Percentiles rank a stretch among this genome's conserved stretches.
Evolutionary conservation across 1,140 invertebrate genomes (phyloP).

Genomic region (Drosophila teissieri): DNA sequence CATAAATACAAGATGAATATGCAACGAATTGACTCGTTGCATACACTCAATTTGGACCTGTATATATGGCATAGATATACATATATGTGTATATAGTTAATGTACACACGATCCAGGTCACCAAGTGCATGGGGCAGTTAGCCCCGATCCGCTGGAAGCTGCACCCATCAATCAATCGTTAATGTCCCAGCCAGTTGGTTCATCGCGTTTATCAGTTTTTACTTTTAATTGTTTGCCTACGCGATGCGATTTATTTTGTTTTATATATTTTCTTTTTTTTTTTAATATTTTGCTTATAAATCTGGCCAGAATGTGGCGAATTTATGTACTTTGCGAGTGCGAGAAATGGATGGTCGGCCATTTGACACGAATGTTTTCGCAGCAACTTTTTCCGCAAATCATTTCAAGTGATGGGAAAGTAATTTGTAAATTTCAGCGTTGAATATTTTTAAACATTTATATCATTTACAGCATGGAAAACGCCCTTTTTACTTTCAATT

Average conservation of each 20-base stretch:
- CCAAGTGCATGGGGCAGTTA: conserved; percentile 45
- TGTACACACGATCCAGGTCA: conserved; percentile 6
- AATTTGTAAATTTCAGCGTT: not conserved
- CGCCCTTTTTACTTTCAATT: too few species aligned
- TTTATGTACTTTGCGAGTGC: conserved; percentile 25
- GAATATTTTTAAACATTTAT: too few species aligned
- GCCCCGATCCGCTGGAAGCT: conserved; percentile 28
- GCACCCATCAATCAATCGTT: conserved; percentile 39
- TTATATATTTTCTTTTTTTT: too few species aligned
- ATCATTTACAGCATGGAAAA: too few species aligned
- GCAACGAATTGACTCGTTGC: conserved; percentile 21
- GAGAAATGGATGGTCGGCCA: conserved; percentile 20
- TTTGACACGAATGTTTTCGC: not conserved
- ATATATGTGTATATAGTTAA: too few species aligned
- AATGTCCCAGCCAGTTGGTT: conserved; percentile 48
- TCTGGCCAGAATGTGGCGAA: conserved; percentile 3
- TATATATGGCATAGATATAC: too few species aligned
- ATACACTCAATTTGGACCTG: too few species aligned
- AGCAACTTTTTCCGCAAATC: not conserved
- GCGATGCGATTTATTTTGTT: conserved; percentile 12
- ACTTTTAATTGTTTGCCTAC: conserved; percentile 33
- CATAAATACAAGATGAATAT: conserved; percentile 15
- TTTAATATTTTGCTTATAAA: conserved; percentile 6
- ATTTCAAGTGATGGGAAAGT: not conserved
- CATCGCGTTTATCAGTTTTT: conserved; percentile 33